These are phyloP conservation scores for Mormyrus proboscirostris DNA, from an alignment of 2,797 vertebrate genomes.

Conservation along the genomic window DNA sequence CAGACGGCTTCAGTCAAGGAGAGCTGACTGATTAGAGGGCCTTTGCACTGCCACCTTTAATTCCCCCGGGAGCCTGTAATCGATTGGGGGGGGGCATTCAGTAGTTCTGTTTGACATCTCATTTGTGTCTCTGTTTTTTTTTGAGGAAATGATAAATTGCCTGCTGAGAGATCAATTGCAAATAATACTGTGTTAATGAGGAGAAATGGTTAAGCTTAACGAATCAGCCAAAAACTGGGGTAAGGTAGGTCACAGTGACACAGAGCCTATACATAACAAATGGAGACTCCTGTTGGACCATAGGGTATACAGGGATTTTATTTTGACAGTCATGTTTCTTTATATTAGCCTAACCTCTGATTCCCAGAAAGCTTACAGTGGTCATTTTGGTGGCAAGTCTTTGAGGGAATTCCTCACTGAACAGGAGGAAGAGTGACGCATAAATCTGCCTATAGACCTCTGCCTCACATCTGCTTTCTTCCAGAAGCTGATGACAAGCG, in stretches of 20 bases:
- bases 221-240: neutral
- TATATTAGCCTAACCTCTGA: neutral
- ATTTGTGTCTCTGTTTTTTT: neutral
- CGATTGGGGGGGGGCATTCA: neutral
- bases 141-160: neutral
- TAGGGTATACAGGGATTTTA: neutral
- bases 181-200: slow-evolving; percentile 8
- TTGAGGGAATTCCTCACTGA: neutral
- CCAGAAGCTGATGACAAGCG: slow-evolving; percentile 73
- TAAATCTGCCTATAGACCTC: neutral
- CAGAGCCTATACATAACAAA: neutral
- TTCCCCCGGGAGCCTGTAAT: neutral
- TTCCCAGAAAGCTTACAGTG: neutral
- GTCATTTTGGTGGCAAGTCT: neutral
- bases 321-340: neutral
- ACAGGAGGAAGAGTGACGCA: neutral
- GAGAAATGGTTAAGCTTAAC: neutral
- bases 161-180: neutral
- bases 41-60: neutral
- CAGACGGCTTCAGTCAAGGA: neutral
- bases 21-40: neutral
- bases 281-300: neutral
- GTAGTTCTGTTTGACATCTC: neutral
- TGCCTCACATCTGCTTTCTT: slow-evolving; percentile 25
- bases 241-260: neutral